Conservation (phyloP, 2,888 invertebrate genomes). For the Pterostichus madidus region DNA sequence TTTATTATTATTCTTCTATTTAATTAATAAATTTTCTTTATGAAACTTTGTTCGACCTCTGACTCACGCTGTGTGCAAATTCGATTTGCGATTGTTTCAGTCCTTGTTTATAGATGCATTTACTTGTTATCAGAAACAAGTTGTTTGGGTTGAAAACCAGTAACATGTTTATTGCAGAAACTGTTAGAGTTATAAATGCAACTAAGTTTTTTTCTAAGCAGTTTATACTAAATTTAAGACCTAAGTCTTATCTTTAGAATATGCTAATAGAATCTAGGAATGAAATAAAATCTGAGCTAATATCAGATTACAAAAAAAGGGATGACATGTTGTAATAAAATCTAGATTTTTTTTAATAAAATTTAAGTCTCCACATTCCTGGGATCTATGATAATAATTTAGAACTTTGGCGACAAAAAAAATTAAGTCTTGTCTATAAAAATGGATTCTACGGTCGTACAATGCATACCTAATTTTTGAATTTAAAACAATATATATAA, state of each 20-base stretch:
- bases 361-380: not conserved
- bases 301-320: conserved; percentile 7
- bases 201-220: conserved; percentile 18
- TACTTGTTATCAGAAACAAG: conserved; percentile 11
- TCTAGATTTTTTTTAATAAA: conserved; percentile 1
- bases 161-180: conserved; percentile 13
- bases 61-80: too few species aligned
- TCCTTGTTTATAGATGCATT: conserved; percentile 4
- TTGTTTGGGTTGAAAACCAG: conserved; percentile 20
- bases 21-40: too few species aligned
- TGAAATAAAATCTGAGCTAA: conserved; percentile 28
- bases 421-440: too few species aligned
- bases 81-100: too few species aligned
- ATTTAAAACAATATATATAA: too few species aligned
- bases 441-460: too few species aligned
- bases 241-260: conserved; percentile 31
- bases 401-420: too few species aligned
- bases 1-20: too few species aligned
- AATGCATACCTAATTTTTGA: too few species aligned
- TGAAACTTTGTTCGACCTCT: not conserved
- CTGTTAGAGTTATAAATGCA: not conserved
- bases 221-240: conserved; percentile 35
- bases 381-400: too few species aligned
- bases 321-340: conserved; percentile 18
- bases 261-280: conserved; percentile 22